Base-by-base conservation (phyloP, 2,888 invertebrate genomes). In the Syritta pipiens region DNA sequence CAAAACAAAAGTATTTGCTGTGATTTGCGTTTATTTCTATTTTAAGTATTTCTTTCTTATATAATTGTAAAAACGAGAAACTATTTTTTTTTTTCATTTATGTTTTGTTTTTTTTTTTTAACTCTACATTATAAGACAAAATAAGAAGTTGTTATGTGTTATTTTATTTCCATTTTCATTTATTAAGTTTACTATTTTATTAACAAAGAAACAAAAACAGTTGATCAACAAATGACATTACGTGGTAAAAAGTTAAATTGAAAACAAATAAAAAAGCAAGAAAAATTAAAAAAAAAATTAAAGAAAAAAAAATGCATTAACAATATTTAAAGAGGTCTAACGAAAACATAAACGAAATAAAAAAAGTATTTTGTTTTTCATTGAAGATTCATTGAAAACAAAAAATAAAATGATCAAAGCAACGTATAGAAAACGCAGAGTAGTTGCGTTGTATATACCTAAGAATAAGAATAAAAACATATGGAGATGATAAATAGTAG, bases 391-490 rank as follows among this genome's bases (percentile, higher is more conserved):
- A 19, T 28, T 6, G 19, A 10, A 65, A 53, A 24, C 2, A 7
- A 49, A 32, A 24, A 4, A 42, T 28, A 60, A 37, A 28, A 48
- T n/a, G n/a, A 10, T 12, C 7, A 37, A 46, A 60, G 14, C 28
- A 60, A 32, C 53, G 17, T 51, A 42, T 42, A 19, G 32, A 49
- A 69, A 51, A 51, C 24, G 19, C 35, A n/a, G 40, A 62, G 46
- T 35, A 60, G 42, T 62, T 17, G 7, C 1, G 12, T 1, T 77
- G 26, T 51, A 37, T 53, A 65, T 65, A 77, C 63, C 63, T 71
- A 63, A 76, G 76, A 76, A 69, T 76, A 63, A 63, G 57, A 72
- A 72, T 72, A 63, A 72, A 72, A 71, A 77, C 59, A 59, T 82
- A 81, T 83, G 81, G n/a, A n/a, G 75, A 76, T 63, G 62, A 69